phyloP scores from a whole-genome alignment of 2,888 invertebrate genomes.

The Agrypnus murinus region DNA sequence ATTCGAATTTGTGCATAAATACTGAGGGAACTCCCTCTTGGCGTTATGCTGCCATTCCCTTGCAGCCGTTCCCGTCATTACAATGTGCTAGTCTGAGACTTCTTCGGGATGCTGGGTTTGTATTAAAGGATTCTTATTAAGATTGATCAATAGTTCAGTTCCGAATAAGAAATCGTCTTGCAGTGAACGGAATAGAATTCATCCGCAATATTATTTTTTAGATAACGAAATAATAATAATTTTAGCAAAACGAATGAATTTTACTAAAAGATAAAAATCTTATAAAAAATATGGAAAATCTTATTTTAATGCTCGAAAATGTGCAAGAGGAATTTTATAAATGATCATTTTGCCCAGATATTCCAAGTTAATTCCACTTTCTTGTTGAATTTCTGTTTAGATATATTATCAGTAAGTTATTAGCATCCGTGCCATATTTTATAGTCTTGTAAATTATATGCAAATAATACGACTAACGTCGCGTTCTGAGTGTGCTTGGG shows the following conservation, averaged over 20 bases:
- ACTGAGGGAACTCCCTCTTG: slow-evolving; percentile 44
- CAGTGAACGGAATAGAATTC: neutral
- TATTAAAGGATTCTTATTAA: slow-evolving; percentile 45
- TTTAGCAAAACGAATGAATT: no score
- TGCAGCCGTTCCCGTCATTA: slow-evolving; percentile 47
- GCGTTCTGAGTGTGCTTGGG: slow-evolving; percentile 2
- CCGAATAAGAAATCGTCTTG: slow-evolving; percentile 18
- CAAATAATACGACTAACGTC: slow-evolving; percentile 20
- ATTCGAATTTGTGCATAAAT: slow-evolving; percentile 51
- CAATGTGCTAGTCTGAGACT: slow-evolving; percentile 45
- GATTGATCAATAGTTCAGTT: slow-evolving; percentile 44
- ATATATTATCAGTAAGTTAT: slow-evolving; percentile 19
- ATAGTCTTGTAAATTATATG: slow-evolving; percentile 19
- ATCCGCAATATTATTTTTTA: no score
- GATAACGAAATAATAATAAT: slow-evolving; percentile 9
- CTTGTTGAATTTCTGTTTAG: slow-evolving; percentile 6
- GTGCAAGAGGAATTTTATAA: no score
- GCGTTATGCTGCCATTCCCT: slow-evolving; percentile 43
- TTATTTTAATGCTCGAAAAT: no score
- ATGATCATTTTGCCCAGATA: neutral
- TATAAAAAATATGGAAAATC: no score
- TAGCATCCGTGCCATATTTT: slow-evolving; percentile 15
- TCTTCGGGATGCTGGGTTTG: slow-evolving; percentile 35
- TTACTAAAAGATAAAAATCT: no score
- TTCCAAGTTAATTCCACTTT: neutral